Percentiles rank a stretch among this genome's conserved stretches.
phyloP scores from a whole-genome alignment of 30 jellyfish, hydroid and myxozoan species.

The Aurelia aurita complex sp. Pacific region DNA sequence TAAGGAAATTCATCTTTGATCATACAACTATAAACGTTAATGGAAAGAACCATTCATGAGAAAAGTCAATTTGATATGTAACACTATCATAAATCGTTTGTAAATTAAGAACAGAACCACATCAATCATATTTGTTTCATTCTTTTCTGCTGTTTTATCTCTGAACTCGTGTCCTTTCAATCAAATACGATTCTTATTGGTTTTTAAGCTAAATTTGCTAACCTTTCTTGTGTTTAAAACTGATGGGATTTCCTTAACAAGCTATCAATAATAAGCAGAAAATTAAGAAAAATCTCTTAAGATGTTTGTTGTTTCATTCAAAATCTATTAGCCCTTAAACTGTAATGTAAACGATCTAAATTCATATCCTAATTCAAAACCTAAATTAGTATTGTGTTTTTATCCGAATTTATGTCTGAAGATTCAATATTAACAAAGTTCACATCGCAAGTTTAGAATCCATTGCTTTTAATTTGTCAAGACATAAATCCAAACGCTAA shows the following conservation, averaged over 20 bases:
- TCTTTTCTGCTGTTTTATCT: no score
- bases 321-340: constrained; percentile 36
- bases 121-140: no score
- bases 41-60: no score
- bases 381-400: constrained; percentile 13
- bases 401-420: constrained; percentile 39
- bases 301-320: constrained; percentile 39
- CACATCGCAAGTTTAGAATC: constrained; percentile 26
- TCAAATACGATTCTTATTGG: constrained; percentile 19
- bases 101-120: no score
- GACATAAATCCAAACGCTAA: constrained; percentile 47
- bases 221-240: constrained; percentile 22
- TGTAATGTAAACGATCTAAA: constrained; percentile 44
- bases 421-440: constrained; percentile 37
- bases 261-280: constrained; percentile 13
- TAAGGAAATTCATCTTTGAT: no score
- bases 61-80: no score
- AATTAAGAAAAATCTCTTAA: neutral
- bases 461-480: constrained; percentile 52
- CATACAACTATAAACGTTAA: no score
- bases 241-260: constrained; percentile 48
- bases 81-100: no score
- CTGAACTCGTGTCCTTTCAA: neutral
- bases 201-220: constrained; percentile 46
- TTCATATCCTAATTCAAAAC: constrained; percentile 26